Conservation (phyloP, 2,888 invertebrate species). For the Ypsolopha scabrella region DNA sequence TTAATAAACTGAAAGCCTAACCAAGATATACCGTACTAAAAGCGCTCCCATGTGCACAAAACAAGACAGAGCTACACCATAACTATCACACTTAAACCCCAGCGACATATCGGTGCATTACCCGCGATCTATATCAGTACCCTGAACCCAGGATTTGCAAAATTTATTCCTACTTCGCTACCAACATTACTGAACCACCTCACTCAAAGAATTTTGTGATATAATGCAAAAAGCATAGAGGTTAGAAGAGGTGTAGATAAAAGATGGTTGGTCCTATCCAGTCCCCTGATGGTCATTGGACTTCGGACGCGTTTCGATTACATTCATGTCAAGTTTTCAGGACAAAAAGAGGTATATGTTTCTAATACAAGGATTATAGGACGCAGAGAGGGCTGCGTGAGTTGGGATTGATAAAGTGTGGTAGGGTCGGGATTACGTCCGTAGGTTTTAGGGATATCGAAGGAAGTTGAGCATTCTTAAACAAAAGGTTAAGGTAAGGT, state of each 20-base stretch:
- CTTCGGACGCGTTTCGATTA: constrained; percentile 45
- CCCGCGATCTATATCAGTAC: constrained; percentile 45
- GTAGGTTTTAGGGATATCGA: too few relatives aligned
- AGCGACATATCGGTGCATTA: constrained; percentile 53
- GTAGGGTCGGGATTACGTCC: too few relatives aligned
- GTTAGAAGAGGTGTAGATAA: background rate
- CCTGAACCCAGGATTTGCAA: constrained; percentile 46
- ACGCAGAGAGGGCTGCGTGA: constrained; percentile 24
- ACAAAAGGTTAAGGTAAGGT: too few relatives aligned
- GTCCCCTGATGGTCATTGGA: constrained; percentile 40
- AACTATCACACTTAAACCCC: constrained; percentile 32
- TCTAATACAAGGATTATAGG: constrained; percentile 41
- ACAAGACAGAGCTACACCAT: constrained; percentile 12
- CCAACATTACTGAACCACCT: background rate
- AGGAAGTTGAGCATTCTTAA: too few relatives aligned
- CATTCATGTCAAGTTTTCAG: constrained; percentile 39
- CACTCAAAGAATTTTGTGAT: background rate
- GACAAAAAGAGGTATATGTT: constrained; percentile 50
- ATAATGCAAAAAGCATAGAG: background rate
- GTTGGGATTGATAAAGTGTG: background rate
- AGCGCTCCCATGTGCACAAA: background rate
- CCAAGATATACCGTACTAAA: too few relatives aligned
- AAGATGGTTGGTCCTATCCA: background rate
- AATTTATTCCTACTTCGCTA: constrained; percentile 35
- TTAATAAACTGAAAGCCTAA: too few relatives aligned